Base-by-base conservation (phyloP, 2,113 vertebrate species). In the Chloropsis hardwickii region DNA sequence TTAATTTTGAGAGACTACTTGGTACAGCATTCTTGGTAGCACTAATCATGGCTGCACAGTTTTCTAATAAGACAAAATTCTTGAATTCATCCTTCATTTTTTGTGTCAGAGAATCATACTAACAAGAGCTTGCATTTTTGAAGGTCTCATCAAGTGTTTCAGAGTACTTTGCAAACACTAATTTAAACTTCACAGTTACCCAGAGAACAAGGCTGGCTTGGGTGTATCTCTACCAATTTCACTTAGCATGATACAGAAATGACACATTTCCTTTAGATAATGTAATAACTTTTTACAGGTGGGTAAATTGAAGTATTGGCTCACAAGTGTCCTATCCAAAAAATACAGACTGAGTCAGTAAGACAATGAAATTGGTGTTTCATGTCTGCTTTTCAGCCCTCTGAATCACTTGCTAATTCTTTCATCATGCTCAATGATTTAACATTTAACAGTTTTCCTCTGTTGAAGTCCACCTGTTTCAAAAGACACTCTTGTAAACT, bases 61-160 rank as follows among this genome's bases (percentile, higher is more conserved):
- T 89, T 94, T 91, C 37, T 76, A 62, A 69, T 81, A 87, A 42
- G 25, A n/a, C 17, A 23, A 82, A 87, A 87, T 87, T 85, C 40
- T 64, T 44, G 27, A 88, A 56, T 53, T 12, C 8, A 53, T 33
- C 22, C 48, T 85, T 95, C 2, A 1, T 70, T 88, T 65, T 67
- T 73, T 71, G 18, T 47, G 31, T 60, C 48, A 54, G 57, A 71
- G 37, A 54, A 57, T 51, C 7, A 2, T 57, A 64, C 48, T 25
- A 80, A 53, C 17, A 77, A 35, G 23, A 65, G 7, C 21, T 85
- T 82, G 37, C 28, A 50, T 74, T 94, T 61, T 60, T 87, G 19
- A 33, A 72, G 50, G 21, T 82, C 39, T 89, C 58, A 58, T 25
- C 24, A 70, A 62, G 58, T 51, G 39, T 62, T 94, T 82, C 51